A percentile compares a stretch with the other conserved stretches of the same genome.
These are phyloP conservation scores for Halisarca cf. caerulea DNA, from an alignment of 37 sponge, comb jelly and placozoan species.

Conservation along the genomic window DNA sequence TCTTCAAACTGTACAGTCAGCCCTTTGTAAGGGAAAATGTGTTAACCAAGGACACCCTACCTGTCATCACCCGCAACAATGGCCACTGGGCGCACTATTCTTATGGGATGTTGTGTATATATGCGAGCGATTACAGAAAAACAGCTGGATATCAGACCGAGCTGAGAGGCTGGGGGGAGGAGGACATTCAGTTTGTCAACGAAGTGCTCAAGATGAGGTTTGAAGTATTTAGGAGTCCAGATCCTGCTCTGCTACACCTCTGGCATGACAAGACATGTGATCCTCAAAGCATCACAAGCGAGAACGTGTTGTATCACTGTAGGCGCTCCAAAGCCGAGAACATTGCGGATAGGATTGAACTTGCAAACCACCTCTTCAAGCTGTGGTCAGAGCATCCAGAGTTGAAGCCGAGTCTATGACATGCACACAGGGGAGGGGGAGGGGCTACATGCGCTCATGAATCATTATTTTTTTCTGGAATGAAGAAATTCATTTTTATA, in stretches of 20 bases:
- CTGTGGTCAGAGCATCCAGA: too few species aligned
- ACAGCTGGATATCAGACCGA: slow-evolving; percentile 18
- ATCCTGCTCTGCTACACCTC: slow-evolving; percentile 72
- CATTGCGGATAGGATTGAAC: slow-evolving; percentile 74
- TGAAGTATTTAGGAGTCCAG: slow-evolving; percentile 69
- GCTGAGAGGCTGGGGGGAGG: slow-evolving; percentile 74
- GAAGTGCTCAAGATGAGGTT: slow-evolving; percentile 41
- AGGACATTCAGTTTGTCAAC: slow-evolving; percentile 72
- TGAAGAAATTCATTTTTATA: too few species aligned
- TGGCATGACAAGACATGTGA: slow-evolving; percentile 73
- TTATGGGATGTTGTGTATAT: slow-evolving; percentile 78
- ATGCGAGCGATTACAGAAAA: slow-evolving; percentile 61
- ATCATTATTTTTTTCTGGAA: too few species aligned
- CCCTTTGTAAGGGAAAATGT: slow-evolving; percentile 58
- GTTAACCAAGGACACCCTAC: slow-evolving; percentile 21
- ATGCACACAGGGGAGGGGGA: too few species aligned
- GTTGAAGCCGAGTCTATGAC: too few species aligned
- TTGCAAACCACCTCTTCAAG: slow-evolving; percentile 56
- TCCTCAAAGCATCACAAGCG: slow-evolving; percentile 14
- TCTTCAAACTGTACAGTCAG: slow-evolving; percentile 71
- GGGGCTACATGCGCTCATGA: too few species aligned
- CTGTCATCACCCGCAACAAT: slow-evolving; percentile 41
- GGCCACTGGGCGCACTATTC: slow-evolving; percentile 90
- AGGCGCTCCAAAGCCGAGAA: slow-evolving; percentile 69
- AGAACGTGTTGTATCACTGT: slow-evolving; percentile 58